Evolutionary conservation across 2,113 vertebrate genomes (phyloP), one percentile per base, ranked within the genome.

Genomic region (Xiphophorus couchianus): DNA sequence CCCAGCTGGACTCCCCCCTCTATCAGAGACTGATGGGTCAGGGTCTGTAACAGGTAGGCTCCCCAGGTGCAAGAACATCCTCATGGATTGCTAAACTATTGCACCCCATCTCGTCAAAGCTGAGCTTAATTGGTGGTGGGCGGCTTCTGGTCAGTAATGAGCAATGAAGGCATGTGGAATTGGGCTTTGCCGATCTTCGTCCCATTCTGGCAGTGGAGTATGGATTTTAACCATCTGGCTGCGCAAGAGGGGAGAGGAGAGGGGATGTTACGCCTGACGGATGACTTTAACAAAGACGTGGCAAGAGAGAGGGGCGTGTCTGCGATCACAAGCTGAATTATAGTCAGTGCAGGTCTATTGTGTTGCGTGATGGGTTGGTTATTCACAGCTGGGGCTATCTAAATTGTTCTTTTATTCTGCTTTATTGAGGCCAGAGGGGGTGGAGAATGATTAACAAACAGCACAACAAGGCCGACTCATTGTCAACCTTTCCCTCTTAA

Each of bases 181-280:
- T 27, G 67, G 80, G 74, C 76, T 81, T 44, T 66, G 83, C 83
- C 89, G 28, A 48, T 29, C 10, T 51, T 62, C 73, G 60, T 76
- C 66, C 62, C n/a, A 65, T 79, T 82, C 86, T 94, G 94, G 93
- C 77, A 92, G 94, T 96, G 94, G 96, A 97, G 98, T 99, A 98
- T 98, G 96, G 96, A 99, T 99, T 98, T 87, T 94, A 95, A 95
- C 97, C 97, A 98, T 98, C 97, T 99, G 97, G 95, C 93, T 82
- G 73, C 81, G 91, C 88, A 66, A 81, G 81, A 86, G 69, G 82
- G 83, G 78, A 14, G 69, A 73, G 77, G 81, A 73, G 64, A 81
- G 81, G 85, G 64, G 84, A 92, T 85, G 84, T 89, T 93, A 88
- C 84, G 93, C 66, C 94, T 95, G 96, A 96, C 93, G 93, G 94